Percentiles rank a stretch among this genome's conserved stretches.
Conservation (phyloP, 2,888 invertebrate species). For the Yponomeuta sedellus region DNA sequence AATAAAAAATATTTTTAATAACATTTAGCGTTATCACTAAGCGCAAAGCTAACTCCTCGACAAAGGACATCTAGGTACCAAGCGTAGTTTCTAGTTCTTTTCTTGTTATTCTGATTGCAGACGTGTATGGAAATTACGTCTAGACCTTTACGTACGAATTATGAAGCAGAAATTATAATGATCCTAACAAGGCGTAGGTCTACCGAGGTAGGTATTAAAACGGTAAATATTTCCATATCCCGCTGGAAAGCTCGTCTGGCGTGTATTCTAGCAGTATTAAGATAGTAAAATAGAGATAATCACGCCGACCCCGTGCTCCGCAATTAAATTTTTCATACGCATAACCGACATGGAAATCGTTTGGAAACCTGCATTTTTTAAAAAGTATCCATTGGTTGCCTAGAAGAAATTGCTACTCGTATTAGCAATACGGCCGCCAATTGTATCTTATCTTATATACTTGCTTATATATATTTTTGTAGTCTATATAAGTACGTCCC, state of each 20-base stretch:
- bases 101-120: constrained; percentile 13
- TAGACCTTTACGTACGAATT: neutral
- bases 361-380: too few relatives aligned
- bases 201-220: constrained; percentile 12
- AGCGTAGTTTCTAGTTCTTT: constrained; percentile 12
- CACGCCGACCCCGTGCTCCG: neutral
- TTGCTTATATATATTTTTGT: too few relatives aligned
- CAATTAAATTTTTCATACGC: too few relatives aligned
- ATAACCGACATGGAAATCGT: too few relatives aligned
- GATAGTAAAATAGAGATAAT: constrained; percentile 13
- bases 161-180: constrained; percentile 13
- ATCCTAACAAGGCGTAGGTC: constrained; percentile 2
- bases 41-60: neutral
- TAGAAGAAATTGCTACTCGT: too few relatives aligned
- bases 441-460: too few relatives aligned
- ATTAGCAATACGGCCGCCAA: too few relatives aligned
- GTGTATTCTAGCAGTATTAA: constrained; percentile 5
- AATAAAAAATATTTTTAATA: too few relatives aligned
- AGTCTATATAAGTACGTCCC: too few relatives aligned
- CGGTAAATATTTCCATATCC: constrained; percentile 14
- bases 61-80: neutral
- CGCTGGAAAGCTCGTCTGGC: constrained; percentile 12
- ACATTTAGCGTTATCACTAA: too few relatives aligned
- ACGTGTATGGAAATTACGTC: constrained; percentile 9
- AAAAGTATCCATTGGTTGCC: too few relatives aligned